Base-by-base conservation (phyloP, 2,113 vertebrate genomes). In the Dasyprocta punctata region DNA sequence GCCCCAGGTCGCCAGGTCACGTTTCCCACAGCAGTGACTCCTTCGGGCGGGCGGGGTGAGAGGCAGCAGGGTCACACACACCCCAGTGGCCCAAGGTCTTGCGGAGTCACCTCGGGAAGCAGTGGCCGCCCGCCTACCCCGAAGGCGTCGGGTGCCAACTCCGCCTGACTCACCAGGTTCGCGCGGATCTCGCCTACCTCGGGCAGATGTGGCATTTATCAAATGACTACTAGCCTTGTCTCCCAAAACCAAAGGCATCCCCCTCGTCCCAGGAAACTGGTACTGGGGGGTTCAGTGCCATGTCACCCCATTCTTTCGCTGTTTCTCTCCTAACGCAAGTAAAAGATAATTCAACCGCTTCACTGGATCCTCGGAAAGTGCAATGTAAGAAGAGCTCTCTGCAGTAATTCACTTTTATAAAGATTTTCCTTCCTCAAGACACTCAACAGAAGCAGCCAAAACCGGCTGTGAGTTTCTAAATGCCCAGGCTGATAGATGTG, bases 371-470 rank as follows among this genome's bases (percentile, higher is more conserved):
- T 65, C 54, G 41, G 65, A 82, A 77, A 90, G 49, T 10, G 33
- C 49, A 58, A 17, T 63, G 22, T 0, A 93, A 82, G 14, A 85
- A 86, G n/a, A 38, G 58, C 33, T 92, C 80, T 52, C 41, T n/a
- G 33, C 58, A 95, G 44, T 41, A 44, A 82, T 58, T 82, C 71
- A 65, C 54, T 94, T 80, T 69, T 7, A 69, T 1, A 69, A 94
- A 92, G 58, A 78, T 78, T 86, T 89, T 47, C 71, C 69, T 90
- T 93, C 49, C 82, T 97, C 69, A 60, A 92, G 73, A 67, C 52
- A 80, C 49, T n/a, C 49, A 80, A 71, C 24, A 36, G 78, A 89
- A 54, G n/a, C 69, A 86, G 65, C 52, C 49, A 49, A 56, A 69
- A 78, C 20, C n/a, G 38, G 75, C 52, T n/a, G 44, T 28, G 82